Evolutionary conservation across 1,140 invertebrate species (phyloP).

Genomic region (Wiebesia pumilae): DNA sequence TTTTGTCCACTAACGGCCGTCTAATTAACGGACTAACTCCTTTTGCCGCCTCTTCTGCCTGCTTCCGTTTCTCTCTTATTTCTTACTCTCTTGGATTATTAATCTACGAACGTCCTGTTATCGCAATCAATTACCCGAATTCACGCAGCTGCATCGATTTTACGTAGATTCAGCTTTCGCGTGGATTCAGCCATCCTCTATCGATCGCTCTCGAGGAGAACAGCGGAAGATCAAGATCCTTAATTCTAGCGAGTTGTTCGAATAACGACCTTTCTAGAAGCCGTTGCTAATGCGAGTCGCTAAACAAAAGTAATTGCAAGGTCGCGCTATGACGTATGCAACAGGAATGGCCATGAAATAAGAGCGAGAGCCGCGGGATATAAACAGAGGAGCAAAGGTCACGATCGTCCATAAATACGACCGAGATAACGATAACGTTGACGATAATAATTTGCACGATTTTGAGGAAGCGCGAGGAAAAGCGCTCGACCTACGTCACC

Average conservation of each 20-base stretch:
- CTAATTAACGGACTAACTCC: background rate
- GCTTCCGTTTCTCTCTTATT: background rate
- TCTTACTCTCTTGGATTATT: background rate
- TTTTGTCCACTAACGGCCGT: background rate
- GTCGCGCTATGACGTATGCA: background rate
- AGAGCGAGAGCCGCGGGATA: background rate
- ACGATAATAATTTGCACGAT: background rate
- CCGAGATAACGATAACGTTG: background rate
- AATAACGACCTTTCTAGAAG: too few relatives aligned
- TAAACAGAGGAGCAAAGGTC: background rate
- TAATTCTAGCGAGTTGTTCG: too few relatives aligned
- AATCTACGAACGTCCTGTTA: background rate
- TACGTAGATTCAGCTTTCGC: background rate
- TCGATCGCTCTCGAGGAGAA: background rate
- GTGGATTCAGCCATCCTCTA: background rate
- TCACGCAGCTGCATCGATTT: background rate
- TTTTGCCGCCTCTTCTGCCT: background rate
- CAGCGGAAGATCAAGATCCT: background rate
- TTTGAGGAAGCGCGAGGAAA: too few relatives aligned
- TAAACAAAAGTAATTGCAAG: background rate
- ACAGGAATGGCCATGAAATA: background rate
- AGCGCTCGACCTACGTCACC: too few relatives aligned
- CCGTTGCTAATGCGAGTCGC: background rate
- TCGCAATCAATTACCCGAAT: background rate
- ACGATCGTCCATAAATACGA: background rate